phyloP scores from a whole-genome alignment of 1,140 invertebrate species.

The Leucophenga varia region DNA sequence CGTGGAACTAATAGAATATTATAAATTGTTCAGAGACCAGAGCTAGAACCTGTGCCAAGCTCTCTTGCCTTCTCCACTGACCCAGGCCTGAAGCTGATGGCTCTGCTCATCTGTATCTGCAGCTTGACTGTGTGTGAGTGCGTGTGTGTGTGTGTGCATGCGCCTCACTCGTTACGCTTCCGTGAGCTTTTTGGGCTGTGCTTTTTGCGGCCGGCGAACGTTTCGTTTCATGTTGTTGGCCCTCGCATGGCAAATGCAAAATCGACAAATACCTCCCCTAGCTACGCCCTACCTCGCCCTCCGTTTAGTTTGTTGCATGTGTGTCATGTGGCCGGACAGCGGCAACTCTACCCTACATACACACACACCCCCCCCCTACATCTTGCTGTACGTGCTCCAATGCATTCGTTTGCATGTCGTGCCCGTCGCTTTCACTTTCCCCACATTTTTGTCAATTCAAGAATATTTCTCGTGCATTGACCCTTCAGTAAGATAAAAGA shows the following conservation, averaged over 20 bases:
- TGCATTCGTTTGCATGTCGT: constrained; percentile 40
- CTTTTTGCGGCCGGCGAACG: constrained; percentile 42
- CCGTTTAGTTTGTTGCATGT: constrained; percentile 34
- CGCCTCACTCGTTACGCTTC: constrained; percentile 41
- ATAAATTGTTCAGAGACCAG: constrained; percentile 38
- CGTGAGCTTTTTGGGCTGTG: constrained; percentile 45
- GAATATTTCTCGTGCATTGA: constrained; percentile 14
- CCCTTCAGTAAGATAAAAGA: no score
- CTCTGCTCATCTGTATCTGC: constrained; percentile 18
- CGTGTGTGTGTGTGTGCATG: constrained; percentile 9
- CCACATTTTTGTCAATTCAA: constrained; percentile 10
- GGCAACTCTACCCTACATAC: no score
- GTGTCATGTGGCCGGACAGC: constrained; percentile 15
- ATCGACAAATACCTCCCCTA: constrained; percentile 4
- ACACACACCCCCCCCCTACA: not conserved
- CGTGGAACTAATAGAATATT: constrained; percentile 54
- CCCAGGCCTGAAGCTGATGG: constrained; percentile 34
- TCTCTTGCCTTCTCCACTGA: constrained; percentile 30
- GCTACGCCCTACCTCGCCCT: constrained; percentile 5
- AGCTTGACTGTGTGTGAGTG: not conserved
- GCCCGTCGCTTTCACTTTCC: constrained; percentile 36
- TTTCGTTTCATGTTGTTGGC: constrained; percentile 25
- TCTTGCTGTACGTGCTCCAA: constrained; percentile 27
- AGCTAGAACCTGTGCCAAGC: constrained; percentile 24
- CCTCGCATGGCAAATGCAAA: constrained; percentile 30